Evolutionary conservation across 1,140 invertebrate species (phyloP).

Genomic region (Anastrepha obliqua): DNA sequence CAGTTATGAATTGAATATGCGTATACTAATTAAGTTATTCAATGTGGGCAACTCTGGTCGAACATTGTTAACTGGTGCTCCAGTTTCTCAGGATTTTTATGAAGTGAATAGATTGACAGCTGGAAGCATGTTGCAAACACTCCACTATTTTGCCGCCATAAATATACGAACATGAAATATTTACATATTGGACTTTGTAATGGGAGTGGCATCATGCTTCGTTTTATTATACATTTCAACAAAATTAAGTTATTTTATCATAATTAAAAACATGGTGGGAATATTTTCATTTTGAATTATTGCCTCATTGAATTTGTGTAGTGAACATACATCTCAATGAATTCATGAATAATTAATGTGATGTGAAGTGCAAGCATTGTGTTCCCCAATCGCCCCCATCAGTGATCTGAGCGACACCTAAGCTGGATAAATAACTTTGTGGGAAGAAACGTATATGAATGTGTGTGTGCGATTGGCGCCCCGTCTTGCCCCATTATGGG

Average conservation of each 20-base stretch:
- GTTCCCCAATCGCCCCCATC: background rate
- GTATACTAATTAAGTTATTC: too few species aligned
- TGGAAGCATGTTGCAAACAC: slow-evolving; percentile 31
- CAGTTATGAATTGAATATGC: too few species aligned
- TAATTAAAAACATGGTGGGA: slow-evolving; percentile 42
- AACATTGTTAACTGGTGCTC: background rate
- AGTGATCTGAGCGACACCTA: slow-evolving; percentile 9
- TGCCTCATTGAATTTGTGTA: background rate
- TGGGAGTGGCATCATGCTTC: background rate
- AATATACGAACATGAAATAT: background rate
- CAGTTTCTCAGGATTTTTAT: background rate
- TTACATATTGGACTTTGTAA: background rate
- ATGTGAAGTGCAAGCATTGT: slow-evolving; percentile 29
- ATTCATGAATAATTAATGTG: slow-evolving; percentile 47
- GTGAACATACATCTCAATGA: background rate
- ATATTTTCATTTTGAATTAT: slow-evolving; percentile 28
- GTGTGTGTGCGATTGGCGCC: background rate
- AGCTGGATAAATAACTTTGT: background rate
- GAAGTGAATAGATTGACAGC: background rate
- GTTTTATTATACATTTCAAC: slow-evolving; percentile 5
- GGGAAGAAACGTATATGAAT: background rate
- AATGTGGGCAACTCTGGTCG: too few species aligned
- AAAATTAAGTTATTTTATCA: slow-evolving; percentile 22
- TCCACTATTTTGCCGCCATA: background rate
- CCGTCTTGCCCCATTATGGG: background rate